Conservation (phyloP, 2,113 vertebrate genomes). For the Oreochromis spilurus region DNA sequence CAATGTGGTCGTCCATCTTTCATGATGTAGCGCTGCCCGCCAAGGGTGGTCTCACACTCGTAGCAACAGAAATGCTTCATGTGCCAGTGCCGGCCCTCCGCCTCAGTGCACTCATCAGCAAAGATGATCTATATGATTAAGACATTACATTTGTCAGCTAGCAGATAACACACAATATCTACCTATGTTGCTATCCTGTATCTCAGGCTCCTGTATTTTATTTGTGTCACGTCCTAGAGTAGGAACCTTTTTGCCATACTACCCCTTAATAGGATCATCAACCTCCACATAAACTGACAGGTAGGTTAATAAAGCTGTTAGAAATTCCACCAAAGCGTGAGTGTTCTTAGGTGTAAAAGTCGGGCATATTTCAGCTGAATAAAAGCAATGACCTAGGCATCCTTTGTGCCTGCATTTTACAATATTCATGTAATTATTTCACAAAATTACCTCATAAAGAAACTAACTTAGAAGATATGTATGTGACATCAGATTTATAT, state of each 20-base stretch:
- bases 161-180: not conserved
- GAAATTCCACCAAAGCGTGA: not conserved
- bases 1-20: constrained; percentile 95
- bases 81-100: constrained; percentile 97
- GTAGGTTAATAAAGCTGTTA: not conserved
- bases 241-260: not conserved
- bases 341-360: not conserved
- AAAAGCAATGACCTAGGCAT: not conserved
- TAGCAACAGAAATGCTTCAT: constrained; percentile 99
- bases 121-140: constrained; percentile 86
- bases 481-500: not conserved
- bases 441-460: not conserved
- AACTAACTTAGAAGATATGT: not conserved
- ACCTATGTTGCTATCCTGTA: not conserved
- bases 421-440: not conserved
- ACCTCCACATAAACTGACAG: not conserved
- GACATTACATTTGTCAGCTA: not conserved
- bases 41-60: constrained; percentile 90
- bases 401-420: not conserved
- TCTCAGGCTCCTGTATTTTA: not conserved
- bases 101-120: constrained; percentile 95
- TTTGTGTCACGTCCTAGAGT: not conserved
- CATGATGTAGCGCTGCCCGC: constrained; percentile 98
- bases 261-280: not conserved
- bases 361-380: not conserved